Base-by-base conservation (phyloP, 2,888 invertebrate species). In the Conus canariensis region DNA sequence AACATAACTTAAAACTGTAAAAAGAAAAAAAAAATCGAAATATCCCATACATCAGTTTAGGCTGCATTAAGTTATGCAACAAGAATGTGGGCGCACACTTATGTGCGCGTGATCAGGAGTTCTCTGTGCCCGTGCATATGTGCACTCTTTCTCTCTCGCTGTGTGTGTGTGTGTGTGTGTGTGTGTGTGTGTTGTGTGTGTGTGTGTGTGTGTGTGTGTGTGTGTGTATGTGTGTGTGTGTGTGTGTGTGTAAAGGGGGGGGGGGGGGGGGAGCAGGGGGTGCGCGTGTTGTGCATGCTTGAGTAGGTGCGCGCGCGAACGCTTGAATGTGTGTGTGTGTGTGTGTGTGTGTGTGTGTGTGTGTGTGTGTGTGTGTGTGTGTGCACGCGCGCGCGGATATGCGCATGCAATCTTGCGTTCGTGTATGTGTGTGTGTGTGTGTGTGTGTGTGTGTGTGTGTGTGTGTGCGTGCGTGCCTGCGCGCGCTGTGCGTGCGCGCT, bases 361-460 rank as follows among this genome's bases (percentile, higher is more conserved):
- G 74, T 82, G 82, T 82, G 82, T 82, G 82, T 82, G 82, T 82
- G 82, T 82, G 82, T 82, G 82, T 82, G 82, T 82, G 45, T 82
- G 56, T 82, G 45, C n/a, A 22, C n/a, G 74, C n/a, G 74, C n/a
- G 74, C n/a, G 74, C n/a, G 14, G 14, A 9, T 22, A 19, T n/a
- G 4, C 22, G 74, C 7, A 9, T 14, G 74, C 8, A 22, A 9
- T 9, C n/a, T 19, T 30, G 45, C 30, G 82, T 82, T 22, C 25
- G 82, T 56, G 8, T 82, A 6, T 12, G 82, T 12, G 82, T 8
- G 30, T 1, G 9, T 1, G 25, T 12, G 82, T 1, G 82, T 7
- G 25, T 56, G 82, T 30, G 56, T 82, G 45, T 30, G 45, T 82
- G 25, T 56, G 30, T 82, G 12, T 45, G 16, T 45, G 60, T 64